Evolutionary conservation across 2,113 vertebrate genomes (phyloP), one percentile per base, ranked within the genome.

Genomic region (Andinoacara biseriatus): DNA sequence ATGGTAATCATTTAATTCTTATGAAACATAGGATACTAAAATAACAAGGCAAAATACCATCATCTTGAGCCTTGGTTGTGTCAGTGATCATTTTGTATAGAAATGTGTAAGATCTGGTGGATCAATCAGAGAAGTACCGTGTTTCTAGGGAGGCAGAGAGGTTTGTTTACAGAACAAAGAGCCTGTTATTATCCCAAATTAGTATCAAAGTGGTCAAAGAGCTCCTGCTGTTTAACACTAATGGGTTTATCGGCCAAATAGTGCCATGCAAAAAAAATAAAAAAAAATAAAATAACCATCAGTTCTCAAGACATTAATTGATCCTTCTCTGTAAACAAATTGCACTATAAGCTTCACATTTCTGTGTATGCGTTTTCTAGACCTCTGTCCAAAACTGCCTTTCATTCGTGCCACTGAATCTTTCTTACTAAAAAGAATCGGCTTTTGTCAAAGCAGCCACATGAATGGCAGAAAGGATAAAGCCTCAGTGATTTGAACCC

Each of bases 181-280:
- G 81, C 67, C 82, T 87, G 86, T 80, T 69, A 89, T 92, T 91
- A 82, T 83, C 67, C 43, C 58, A 86, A 69, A 91, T 86, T 67
- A 81, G 63, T 35, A 38, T 38, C 61, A 72, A 80, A 82, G 86
- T 81, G 80, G 60, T 87, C 83, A 74, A 82, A 82, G 58, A 87
- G 77, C 62, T 82, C 40, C 54, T 67, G 38, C 58, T 86, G 69
- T 84, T 86, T 60, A 85, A 81, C 61, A 76, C 33, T 86, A 79
- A 85, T 80, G 33, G 58, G 9, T 58, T 83, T 61, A 35, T 74
- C 59, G 80, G 72, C 67, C 75, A 78, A 80, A 82, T 3, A 63
- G 65, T 40, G 5, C 13, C 7, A 58, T 22, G 46, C 46, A 54
- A 10, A 49, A 69, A 72, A 69, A n/a, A n/a, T n/a, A n/a, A 75